These are phyloP conservation scores for Cerastis leucographa DNA, from an alignment of 2,888 invertebrate species.

Conservation along the genomic window DNA sequence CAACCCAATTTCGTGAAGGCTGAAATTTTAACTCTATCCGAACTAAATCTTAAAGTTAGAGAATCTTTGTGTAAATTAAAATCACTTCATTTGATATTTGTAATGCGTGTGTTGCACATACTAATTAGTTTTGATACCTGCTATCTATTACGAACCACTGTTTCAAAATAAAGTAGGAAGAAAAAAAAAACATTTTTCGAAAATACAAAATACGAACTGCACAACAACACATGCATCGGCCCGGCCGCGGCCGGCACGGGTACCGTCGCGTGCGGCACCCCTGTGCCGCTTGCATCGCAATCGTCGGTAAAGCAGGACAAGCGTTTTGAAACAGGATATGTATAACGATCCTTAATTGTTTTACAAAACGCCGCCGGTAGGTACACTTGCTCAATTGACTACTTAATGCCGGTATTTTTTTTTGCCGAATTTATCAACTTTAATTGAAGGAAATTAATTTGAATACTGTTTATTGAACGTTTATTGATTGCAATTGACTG, in stretches of 20 bases:
- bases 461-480: slow-evolving; percentile 15
- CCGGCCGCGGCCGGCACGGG: slow-evolving; percentile 42
- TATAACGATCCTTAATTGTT: slow-evolving; percentile 62
- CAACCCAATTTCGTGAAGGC: neutral
- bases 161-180: neutral
- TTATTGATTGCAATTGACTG: slow-evolving; percentile 32
- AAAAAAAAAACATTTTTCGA: neutral
- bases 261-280: slow-evolving; percentile 55
- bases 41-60: neutral
- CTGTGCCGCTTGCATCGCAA: slow-evolving; percentile 32
- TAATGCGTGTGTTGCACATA: neutral
- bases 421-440: slow-evolving; percentile 28
- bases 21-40: neutral
- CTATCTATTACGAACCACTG: neutral
- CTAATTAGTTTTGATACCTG: neutral
- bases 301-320: slow-evolving; percentile 49
- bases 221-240: slow-evolving; percentile 36
- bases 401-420: slow-evolving; percentile 31
- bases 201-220: neutral
- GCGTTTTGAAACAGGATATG: slow-evolving; percentile 64
- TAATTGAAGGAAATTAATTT: slow-evolving; percentile 55
- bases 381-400: slow-evolving; percentile 45
- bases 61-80: neutral
- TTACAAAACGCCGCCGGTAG: slow-evolving; percentile 48
- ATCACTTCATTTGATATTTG: neutral